Base-by-base conservation (phyloP, 1,140 invertebrate species). In the Drosophila bocqueti region DNA sequence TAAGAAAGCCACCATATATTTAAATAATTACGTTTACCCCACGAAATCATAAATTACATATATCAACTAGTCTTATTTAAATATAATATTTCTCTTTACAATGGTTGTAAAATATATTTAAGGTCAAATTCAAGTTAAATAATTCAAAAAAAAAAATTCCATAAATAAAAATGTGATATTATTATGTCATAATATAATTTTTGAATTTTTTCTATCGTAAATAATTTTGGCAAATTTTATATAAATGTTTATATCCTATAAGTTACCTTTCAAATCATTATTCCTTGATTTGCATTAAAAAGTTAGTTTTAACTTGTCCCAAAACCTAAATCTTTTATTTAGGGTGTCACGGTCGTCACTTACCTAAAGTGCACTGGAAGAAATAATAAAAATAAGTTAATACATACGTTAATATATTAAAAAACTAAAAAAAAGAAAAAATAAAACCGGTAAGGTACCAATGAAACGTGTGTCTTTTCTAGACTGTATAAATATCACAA, bases 201-300 rank as follows among this genome's bases (percentile, higher is more conserved):
- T 24, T 0, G 0, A 24, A 24, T 11, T 2, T 9, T 26, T 26
- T 26, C 9, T 49, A 0, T 0, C 8, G 3, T 49, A 9, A n/a
- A 29, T n/a, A 29, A 29, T 10, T 4, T 13, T 7, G 5, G 5
- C 3, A 1, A 50, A 50, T 10, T 29, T 1, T 29, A 29, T 50
- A 2, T 29, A 29, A 54, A 15, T 18, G 29, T 16, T 52, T 31
- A 18, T 13, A 5, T 26, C 9, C n/a, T 3, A 29, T n/a, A 31
- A 21, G 18, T 11, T 18, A 16, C 13, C 13, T 11, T 45, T 47
- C 1, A 49, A 47, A 34, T 34, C 10, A 50, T 34, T 18, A 24
- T 18, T 34, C 18, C 59, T 54, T 55, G 15, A 38, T 21, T 62
- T 26, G 15, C 31, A n/a, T 36, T 62, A 36, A 36, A 16, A 34